Base-by-base conservation (phyloP, 2,888 invertebrate species). In the Epistrophe grossulariae region DNA sequence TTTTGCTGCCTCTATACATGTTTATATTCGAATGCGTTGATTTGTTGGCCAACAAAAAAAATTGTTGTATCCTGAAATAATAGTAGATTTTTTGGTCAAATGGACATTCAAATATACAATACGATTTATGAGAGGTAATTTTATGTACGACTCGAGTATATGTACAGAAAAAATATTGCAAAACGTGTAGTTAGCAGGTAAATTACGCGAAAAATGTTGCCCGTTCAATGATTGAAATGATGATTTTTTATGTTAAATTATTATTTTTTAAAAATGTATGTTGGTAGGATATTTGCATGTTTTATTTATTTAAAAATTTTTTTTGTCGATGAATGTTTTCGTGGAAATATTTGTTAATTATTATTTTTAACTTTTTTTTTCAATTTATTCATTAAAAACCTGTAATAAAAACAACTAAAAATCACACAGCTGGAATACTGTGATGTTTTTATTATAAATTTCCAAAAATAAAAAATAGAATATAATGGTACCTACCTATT, bases 41-140 rank as follows among this genome's bases (percentile, higher is more conserved):
- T 72, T 66, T 66, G 55, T 66, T 52, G n/a, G 19, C 43, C n/a
- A 17, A 45, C 55, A 55, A 50, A 64, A 35, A 35, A 35, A 35
- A 8, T 6, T 31, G 31, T 57, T n/a, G 19, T 40, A 11, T 64
- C 13, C 40, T 15, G 52, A 62, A 79, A 79, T 72, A 79, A 79
- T 48, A 43, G 57, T 15, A 40, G 45, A 15, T 13, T 55, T 79
- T 79, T 40, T 31, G 72, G 64, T 79, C 66, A 79, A 73, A 66
- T 73, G 59, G 64, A 28, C 72, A 79, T 66, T n/a, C 35, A 15
- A 38, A 50, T 38, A 24, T 24, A n/a, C n/a, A 57, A 55, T 17
- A 55, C 7, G 17, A 57, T 81, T 31, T 31, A 62, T 52, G 60
- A 48, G 70, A 55, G 64, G 76, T 64, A 64, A 64, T 81, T 71